Conservation (phyloP, 35 echinoderm and acorn worm species). For the Eucidaris tribuloides region DNA sequence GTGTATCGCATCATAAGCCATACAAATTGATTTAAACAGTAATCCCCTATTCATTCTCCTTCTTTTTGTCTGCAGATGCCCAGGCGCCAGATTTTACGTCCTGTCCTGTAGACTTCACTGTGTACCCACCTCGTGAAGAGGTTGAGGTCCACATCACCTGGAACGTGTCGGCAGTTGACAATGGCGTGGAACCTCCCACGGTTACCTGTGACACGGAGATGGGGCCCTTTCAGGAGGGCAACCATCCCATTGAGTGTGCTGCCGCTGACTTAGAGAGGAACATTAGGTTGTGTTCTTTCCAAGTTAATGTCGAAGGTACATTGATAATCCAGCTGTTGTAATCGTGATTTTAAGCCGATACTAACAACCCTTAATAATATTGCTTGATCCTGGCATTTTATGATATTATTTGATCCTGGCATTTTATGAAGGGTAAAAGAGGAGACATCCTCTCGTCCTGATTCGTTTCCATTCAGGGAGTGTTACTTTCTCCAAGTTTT, state of each 20-base stretch:
- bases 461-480: too few relatives aligned
- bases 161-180: conserved; percentile 46
- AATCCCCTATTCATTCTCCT: too few relatives aligned
- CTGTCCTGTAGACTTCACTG: conserved; percentile 32
- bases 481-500: too few relatives aligned
- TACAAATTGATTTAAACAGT: too few relatives aligned
- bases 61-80: conserved; percentile 31
- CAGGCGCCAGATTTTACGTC: conserved; percentile 28
- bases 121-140: neutral
- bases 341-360: too few relatives aligned
- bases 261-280: conserved; percentile 47
- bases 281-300: conserved; percentile 30
- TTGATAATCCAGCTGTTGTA: too few relatives aligned
- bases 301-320: conserved; percentile 45
- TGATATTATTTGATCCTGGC: too few relatives aligned
- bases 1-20: too few relatives aligned
- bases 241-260: conserved; percentile 18
- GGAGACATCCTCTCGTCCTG: too few relatives aligned
- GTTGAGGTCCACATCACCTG: conserved; percentile 9
- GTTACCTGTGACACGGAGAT: conserved; percentile 19
- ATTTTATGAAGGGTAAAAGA: too few relatives aligned
- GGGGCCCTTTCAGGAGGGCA: neutral
- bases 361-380: too few relatives aligned
- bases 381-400: too few relatives aligned
- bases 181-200: conserved; percentile 20